These are phyloP conservation scores for Fistularia tabacaria DNA, from an alignment of 2,797 vertebrate species.

Conservation along the genomic window DNA sequence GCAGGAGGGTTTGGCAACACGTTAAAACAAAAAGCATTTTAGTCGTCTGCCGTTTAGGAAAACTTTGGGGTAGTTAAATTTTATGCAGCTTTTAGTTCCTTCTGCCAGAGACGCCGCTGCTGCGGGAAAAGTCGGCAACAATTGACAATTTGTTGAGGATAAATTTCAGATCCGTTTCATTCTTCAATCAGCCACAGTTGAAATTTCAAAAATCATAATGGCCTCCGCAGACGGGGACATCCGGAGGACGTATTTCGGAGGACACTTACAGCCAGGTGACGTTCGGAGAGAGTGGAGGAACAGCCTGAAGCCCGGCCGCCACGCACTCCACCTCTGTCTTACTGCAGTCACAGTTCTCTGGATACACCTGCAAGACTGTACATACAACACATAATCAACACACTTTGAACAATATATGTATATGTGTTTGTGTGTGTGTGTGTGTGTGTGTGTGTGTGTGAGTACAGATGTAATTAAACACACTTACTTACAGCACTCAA, in stretches of 20 bases:
- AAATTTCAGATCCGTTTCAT: too few relatives aligned
- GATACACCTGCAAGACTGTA: slow-evolving; percentile 70
- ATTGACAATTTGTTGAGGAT: too few relatives aligned
- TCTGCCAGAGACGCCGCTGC: too few relatives aligned
- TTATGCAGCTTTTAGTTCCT: too few relatives aligned
- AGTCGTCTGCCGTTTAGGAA: background rate
- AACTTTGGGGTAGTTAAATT: background rate
- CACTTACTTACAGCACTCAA: slow-evolving; percentile 77
- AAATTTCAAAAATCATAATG: background rate
- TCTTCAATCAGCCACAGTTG: too few relatives aligned
- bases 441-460: background rate
- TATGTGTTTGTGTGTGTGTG: background rate
- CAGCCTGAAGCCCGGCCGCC: slow-evolving; percentile 61
- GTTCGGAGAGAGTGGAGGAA: slow-evolving; percentile 70
- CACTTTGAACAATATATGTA: slow-evolving; percentile 6
- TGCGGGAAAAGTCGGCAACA: too few relatives aligned
- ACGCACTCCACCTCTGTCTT: slow-evolving; percentile 75
- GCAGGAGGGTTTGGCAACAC: background rate
- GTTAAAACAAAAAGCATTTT: background rate
- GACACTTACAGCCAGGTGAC: slow-evolving; percentile 73
- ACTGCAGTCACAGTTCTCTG: slow-evolving; percentile 70
- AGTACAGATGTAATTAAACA: slow-evolving; percentile 12
- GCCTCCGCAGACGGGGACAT: background rate
- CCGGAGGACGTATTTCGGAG: background rate
- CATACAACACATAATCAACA: slow-evolving; percentile 22